phyloP scores from a whole-genome alignment of 2,113 vertebrate genomes.

The Hemicordylus capensis region DNA sequence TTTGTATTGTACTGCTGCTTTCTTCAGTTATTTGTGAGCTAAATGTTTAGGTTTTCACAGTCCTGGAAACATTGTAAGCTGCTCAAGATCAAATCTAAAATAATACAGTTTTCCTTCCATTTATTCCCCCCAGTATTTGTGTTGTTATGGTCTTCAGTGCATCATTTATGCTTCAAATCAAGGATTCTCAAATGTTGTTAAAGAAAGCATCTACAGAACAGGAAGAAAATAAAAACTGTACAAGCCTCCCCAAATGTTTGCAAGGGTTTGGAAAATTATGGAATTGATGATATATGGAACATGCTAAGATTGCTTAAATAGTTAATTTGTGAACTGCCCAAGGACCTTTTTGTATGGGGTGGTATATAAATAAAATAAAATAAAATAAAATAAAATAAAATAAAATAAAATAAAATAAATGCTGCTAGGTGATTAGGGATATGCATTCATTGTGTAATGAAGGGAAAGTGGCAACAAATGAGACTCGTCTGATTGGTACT shows the following conservation, averaged over 20 bases:
- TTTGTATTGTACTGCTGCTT: constrained; percentile 9
- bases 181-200: neutral
- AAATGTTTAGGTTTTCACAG: constrained; percentile 31
- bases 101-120: neutral
- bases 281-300: neutral
- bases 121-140: neutral
- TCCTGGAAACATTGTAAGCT: constrained; percentile 6
- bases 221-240: neutral
- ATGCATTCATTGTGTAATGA: no score
- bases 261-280: neutral
- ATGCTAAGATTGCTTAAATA: neutral
- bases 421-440: no score
- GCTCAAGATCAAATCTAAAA: constrained; percentile 14
- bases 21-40: constrained; percentile 28
- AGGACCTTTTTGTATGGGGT: no score
- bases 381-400: no score
- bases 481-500: no score
- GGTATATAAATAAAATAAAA: no score
- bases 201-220: neutral
- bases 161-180: neutral
- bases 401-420: no score
- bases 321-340: no score
- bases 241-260: neutral
- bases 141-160: neutral
- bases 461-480: no score